Percentiles rank a stretch among this genome's conserved stretches.
Conservation (phyloP, 2,888 invertebrate species). For the Prosopocoilus inquinatus region DNA sequence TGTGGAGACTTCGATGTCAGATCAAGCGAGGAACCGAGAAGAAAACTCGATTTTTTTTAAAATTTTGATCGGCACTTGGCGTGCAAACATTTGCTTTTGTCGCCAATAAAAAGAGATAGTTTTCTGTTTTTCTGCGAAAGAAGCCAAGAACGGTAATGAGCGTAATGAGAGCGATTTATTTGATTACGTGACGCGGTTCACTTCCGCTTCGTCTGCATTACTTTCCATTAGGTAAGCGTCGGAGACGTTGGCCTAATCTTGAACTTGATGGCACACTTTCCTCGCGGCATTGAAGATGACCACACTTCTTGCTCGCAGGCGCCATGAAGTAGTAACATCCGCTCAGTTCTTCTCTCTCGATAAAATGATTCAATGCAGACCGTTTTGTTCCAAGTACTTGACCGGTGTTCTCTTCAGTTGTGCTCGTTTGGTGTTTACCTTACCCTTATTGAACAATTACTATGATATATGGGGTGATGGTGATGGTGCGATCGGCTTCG, state of each 20-base stretch:
- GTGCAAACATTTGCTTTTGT: no score
- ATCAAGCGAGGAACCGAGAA: no score
- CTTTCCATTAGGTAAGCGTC: neutral
- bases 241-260: constrained; percentile 14
- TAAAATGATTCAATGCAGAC: neutral
- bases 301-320: neutral
- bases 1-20: no score
- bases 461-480: constrained; percentile 36
- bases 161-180: no score
- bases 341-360: neutral
- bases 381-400: neutral
- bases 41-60: no score
- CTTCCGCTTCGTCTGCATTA: neutral
- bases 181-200: no score
- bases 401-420: constrained; percentile 2
- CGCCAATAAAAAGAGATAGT: no score
- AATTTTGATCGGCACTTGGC: no score
- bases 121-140: no score
- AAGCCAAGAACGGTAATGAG: no score
- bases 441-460: constrained; percentile 21
- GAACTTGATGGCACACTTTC: constrained; percentile 11
- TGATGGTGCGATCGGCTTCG: neutral
- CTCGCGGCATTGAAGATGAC: neutral
- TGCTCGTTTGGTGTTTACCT: constrained; percentile 6
- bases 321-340: neutral